Base-by-base conservation (phyloP, 2,113 vertebrate genomes). In the Globicephala melas region DNA sequence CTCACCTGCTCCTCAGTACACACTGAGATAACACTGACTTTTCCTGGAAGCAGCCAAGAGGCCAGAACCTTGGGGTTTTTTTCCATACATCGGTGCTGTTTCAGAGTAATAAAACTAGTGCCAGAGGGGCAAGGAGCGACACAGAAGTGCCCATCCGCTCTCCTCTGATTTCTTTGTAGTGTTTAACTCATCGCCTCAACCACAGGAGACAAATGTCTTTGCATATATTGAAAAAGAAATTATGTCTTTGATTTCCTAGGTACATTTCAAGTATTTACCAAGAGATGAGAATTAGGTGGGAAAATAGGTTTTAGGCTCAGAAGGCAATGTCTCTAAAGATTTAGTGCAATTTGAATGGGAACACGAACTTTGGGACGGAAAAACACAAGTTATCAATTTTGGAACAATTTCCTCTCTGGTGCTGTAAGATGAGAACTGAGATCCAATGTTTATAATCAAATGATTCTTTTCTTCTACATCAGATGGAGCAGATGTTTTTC, bases 191-290 rank as follows among this genome's bases (percentile, higher is more conserved):
- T 53, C 82, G 41, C 38, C 74, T 97, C 77, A 86, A 95, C 93
- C 70, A 76, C 23, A 68, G 95, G 96, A 97, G 83, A 96, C 10
- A 31, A 97, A 96, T 93, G 85, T 76, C 79, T 98, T 97, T 96
- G 89, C 93, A 97, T 96, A 97, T 97, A 97, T 92, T 97, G 85
- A 94, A 98, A 97, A 97, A 92, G 81, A 95, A 98, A 97, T 97
- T 95, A 97, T 97, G 95, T 92, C 74, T 98, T 97, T 97, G 96
- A 98, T 98, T 98, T 98, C 83, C 89, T 92, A 96, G 83, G 90
- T 95, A 94, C 82, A 97, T 98, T 97, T 81, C 23, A 93, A 96
- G 92, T 97, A 97, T 97, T 98, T 98, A 97, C 91, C 25, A 88
- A 92, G 96, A 96, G 83, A 95, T 87, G 88, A 98, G 95, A 97